These are phyloP conservation scores for Rhizoglyphus robini DNA, from an alignment of 1,140 invertebrate genomes.

Conservation along the genomic window DNA sequence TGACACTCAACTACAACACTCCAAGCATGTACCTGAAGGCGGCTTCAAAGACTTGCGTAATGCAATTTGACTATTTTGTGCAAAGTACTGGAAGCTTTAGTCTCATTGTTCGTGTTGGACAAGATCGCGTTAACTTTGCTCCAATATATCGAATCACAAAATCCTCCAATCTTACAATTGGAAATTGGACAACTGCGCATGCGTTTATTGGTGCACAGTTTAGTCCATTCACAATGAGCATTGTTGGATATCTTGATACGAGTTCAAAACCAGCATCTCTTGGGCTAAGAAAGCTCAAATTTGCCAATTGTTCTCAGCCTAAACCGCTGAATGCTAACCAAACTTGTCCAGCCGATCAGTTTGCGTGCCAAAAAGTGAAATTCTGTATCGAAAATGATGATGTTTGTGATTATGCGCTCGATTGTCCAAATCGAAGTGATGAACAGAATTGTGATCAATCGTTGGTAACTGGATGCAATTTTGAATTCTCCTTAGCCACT, in stretches of 20 bases:
- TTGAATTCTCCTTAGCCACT: neutral
- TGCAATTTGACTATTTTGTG: conserved; percentile 22
- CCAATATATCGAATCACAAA: neutral
- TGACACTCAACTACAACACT: neutral
- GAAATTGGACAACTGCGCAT: conserved; percentile 19
- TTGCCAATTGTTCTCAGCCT: conserved; percentile 28
- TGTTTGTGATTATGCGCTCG: conserved; percentile 63
- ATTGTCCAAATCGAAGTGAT: conserved; percentile 44
- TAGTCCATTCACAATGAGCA: conserved; percentile 15
- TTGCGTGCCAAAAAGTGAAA: conserved; percentile 21
- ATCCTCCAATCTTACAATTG: too few relatives aligned
- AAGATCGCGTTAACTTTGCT: conserved; percentile 2
- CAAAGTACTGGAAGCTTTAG: neutral
- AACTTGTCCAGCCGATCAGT: conserved; percentile 20
- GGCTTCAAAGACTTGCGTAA: conserved; percentile 18
- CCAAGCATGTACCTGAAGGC: conserved; percentile 17
- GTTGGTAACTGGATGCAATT: neutral
- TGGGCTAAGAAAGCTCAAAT: conserved; percentile 34
- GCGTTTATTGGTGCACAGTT: conserved; percentile 22
- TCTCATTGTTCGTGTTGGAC: conserved; percentile 2
- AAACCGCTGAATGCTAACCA: conserved; percentile 17
- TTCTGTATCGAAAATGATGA: conserved; percentile 20
- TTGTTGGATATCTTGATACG: neutral
- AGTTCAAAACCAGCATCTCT: conserved; percentile 27
- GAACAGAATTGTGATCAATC: neutral